These are phyloP conservation scores for Phengaris alcon DNA, from an alignment of 2,888 invertebrate genomes.

Conservation along the genomic window DNA sequence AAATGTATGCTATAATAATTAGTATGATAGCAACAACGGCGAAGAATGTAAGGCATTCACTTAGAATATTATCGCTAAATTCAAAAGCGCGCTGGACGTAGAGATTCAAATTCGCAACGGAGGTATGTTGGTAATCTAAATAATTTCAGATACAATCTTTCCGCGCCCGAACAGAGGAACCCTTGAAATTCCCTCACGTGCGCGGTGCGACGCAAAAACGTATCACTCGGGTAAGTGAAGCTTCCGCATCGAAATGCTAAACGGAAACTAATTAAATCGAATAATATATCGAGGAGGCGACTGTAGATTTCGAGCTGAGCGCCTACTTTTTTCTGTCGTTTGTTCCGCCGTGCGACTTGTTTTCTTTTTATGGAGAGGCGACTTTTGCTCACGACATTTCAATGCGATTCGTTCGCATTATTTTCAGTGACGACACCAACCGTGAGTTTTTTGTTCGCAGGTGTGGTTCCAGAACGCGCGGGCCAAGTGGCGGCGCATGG, in stretches of 20 bases:
- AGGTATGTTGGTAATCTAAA: slow-evolving; percentile 2
- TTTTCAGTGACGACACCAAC: slow-evolving; percentile 50
- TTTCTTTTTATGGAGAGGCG: slow-evolving; percentile 49
- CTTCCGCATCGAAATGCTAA: slow-evolving; percentile 50
- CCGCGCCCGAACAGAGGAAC: slow-evolving; percentile 7
- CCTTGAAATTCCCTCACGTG: slow-evolving; percentile 18
- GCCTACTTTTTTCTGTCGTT: slow-evolving; percentile 40
- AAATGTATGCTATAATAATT: not conserved
- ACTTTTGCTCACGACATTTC: slow-evolving; percentile 52
- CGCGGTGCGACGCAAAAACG: slow-evolving; percentile 8
- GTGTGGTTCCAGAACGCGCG: slow-evolving; percentile 98
- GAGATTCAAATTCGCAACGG: not conserved
- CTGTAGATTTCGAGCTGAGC: slow-evolving; percentile 41
- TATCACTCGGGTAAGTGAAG: slow-evolving; percentile 33
- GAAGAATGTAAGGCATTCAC: slow-evolving; percentile 6
- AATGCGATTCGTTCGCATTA: slow-evolving; percentile 45
- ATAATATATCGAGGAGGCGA: slow-evolving; percentile 40
- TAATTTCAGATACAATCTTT: slow-evolving; percentile 21
- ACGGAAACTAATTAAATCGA: slow-evolving; percentile 46
- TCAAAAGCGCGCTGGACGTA: not conserved
- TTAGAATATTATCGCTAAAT: slow-evolving; percentile 9
- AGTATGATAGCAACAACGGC: not conserved
- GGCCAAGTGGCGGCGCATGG: slow-evolving; percentile 95
- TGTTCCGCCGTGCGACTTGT: slow-evolving; percentile 49
- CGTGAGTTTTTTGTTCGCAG: slow-evolving; percentile 79